Percentiles rank a stretch among this genome's conserved stretches.
These are phyloP conservation scores for Poeciliopsis gracilis DNA, from an alignment of 2,797 vertebrate genomes.

Conservation along the genomic window DNA sequence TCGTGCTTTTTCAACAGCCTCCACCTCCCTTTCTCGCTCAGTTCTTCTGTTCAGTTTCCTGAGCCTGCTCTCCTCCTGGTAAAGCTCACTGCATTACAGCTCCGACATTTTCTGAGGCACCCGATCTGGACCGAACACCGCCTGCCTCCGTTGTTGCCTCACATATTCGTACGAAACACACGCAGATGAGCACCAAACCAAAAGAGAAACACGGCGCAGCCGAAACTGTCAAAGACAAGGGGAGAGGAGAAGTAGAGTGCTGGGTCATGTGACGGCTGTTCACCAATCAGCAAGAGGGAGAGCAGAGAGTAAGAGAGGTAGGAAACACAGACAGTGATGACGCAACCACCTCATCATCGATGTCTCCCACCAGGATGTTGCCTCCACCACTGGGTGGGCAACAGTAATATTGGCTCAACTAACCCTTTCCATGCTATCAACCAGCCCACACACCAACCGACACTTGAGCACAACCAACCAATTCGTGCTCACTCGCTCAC, in stretches of 20 bases:
- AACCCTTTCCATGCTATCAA: slow-evolving; percentile 42
- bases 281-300: slow-evolving; percentile 69
- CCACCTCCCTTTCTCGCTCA: slow-evolving; percentile 57
- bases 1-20: slow-evolving; percentile 48
- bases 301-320: slow-evolving; percentile 62
- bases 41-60: slow-evolving; percentile 63
- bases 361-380: slow-evolving; percentile 59
- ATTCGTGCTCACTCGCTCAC: slow-evolving; percentile 34
- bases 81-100: slow-evolving; percentile 56
- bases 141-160: slow-evolving; percentile 54
- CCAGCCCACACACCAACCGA: slow-evolving; percentile 49
- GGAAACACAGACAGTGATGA: slow-evolving; percentile 73
- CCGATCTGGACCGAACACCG: slow-evolving; percentile 56
- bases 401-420: slow-evolving; percentile 60
- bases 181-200: slow-evolving; percentile 67
- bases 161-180: slow-evolving; percentile 53
- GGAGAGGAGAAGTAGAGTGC: slow-evolving; percentile 69
- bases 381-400: slow-evolving; percentile 62
- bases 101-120: slow-evolving; percentile 52
- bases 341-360: slow-evolving; percentile 56
- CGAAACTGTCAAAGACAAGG: slow-evolving; percentile 64
- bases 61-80: slow-evolving; percentile 56
- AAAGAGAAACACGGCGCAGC: slow-evolving; percentile 72
- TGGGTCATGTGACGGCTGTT: slow-evolving; percentile 67
- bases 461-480: slow-evolving; percentile 44